A percentile compares a stretch with the other conserved stretches of the same genome.
These are phyloP conservation scores for Edolisoma coerulescens DNA, from an alignment of 2,113 vertebrate genomes.

Conservation along the genomic window DNA sequence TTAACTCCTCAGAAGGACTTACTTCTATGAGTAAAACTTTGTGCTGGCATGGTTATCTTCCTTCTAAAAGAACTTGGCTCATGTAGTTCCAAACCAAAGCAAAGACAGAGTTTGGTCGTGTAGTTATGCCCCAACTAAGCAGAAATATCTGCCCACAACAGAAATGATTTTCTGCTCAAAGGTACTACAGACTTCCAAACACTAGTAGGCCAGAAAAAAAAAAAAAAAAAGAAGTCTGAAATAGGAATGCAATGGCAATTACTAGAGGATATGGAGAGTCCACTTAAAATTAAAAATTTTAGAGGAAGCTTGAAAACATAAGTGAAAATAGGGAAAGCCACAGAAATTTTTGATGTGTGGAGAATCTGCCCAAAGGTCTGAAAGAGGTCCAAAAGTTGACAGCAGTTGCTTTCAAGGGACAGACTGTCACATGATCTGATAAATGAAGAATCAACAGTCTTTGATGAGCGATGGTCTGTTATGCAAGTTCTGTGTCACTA, in stretches of 20 bases:
- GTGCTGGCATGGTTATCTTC: not conserved
- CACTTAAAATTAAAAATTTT: not conserved
- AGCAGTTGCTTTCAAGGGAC: not conserved
- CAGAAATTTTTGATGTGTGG: not conserved
- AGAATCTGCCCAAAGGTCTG: not conserved
- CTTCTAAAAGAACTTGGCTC: not conserved
- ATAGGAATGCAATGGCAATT: not conserved
- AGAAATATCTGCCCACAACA: not conserved
- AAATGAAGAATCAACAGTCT: not conserved
- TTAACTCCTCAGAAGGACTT: not conserved
- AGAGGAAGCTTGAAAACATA: not conserved
- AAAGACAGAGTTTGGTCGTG: not conserved
- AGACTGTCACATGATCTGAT: not conserved
- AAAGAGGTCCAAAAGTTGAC: not conserved
- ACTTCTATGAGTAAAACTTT: not conserved
- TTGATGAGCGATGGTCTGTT: not conserved
- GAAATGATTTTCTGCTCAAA: not conserved
- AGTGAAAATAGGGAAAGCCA: not conserved
- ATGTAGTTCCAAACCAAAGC: not conserved
- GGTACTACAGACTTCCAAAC: not conserved
- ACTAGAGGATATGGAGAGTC: rapidly evolving
- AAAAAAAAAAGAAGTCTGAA: rapidly evolving
- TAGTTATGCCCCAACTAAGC: not conserved
- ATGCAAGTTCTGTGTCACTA: not conserved
- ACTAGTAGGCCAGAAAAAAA: not conserved